Evolutionary conservation across 2,888 invertebrate species (phyloP).

Genomic region (Epinotia brunnichana): DNA sequence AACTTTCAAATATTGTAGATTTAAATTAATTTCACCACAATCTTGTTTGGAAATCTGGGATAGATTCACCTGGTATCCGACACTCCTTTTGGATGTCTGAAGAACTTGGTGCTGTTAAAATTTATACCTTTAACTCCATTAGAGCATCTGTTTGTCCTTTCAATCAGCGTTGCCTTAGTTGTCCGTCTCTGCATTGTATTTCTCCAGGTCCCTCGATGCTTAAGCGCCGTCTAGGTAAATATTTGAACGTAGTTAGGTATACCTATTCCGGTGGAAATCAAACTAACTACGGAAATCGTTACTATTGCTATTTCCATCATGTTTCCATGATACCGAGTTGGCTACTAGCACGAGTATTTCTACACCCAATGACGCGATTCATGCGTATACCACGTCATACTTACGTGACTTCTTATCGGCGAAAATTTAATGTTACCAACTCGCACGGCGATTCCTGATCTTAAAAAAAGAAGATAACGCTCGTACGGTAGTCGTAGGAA

Average conservation of each 20-base stretch:
- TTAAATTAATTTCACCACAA: neutral
- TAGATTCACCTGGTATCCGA: no score
- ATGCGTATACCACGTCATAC: slow-evolving; percentile 6
- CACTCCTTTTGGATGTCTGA: neutral
- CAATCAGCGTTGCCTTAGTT: no score
- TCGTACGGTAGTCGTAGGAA: neutral
- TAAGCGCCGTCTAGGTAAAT: neutral
- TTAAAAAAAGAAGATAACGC: neutral
- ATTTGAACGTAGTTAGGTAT: neutral
- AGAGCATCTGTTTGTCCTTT: no score
- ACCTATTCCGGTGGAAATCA: neutral
- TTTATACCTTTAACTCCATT: no score
- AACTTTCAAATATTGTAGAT: neutral
- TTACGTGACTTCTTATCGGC: slow-evolving; percentile 15
- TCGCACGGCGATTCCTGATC: slow-evolving; percentile 3
- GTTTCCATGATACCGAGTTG: neutral
- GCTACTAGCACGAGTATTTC: slow-evolving; percentile 1
- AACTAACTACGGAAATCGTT: neutral
- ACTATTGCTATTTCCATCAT: slow-evolving; percentile 2
- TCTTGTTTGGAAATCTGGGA: neutral
- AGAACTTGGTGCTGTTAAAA: neutral
- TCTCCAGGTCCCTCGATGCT: neutral
- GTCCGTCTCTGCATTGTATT: neutral
- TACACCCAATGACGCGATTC: slow-evolving; percentile 8
- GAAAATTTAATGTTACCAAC: neutral